These are phyloP conservation scores for Sinopyrophorus schimmeli DNA, from an alignment of 2,888 invertebrate species.

Conservation along the genomic window DNA sequence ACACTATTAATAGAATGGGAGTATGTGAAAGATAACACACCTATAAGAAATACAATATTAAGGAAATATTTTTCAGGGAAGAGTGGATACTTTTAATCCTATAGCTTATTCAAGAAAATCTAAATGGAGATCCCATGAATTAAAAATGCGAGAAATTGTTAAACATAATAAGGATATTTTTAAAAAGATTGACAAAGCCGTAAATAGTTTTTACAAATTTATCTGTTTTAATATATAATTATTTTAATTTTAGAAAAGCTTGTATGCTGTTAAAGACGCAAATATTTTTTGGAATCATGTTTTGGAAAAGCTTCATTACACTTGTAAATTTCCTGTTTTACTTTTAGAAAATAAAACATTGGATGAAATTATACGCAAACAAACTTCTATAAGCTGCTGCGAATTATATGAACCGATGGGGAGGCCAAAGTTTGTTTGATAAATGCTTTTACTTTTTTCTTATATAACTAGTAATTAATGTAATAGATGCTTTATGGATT, in stretches of 20 bases:
- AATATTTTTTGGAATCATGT: slow-evolving; percentile 40
- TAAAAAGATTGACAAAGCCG: slow-evolving; percentile 27
- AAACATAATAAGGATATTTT: slow-evolving; percentile 43
- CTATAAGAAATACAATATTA: not conserved
- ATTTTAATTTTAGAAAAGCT: slow-evolving; percentile 34
- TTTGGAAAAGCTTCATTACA: slow-evolving; percentile 39
- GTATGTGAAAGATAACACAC: slow-evolving; percentile 53
- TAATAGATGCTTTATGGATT: slow-evolving; percentile 52
- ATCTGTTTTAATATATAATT: not conserved
- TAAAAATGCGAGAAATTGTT: slow-evolving; percentile 40
- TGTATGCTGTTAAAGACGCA: slow-evolving; percentile 37
- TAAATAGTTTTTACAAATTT: slow-evolving; percentile 20
- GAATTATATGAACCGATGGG: slow-evolving; percentile 17
- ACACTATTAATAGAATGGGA: slow-evolving; percentile 62
- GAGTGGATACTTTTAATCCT: slow-evolving; percentile 45
- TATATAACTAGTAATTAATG: slow-evolving; percentile 6
- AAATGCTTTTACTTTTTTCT: slow-evolving; percentile 7
- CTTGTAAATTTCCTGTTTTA: slow-evolving; percentile 44
- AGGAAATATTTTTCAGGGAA: slow-evolving; percentile 38
- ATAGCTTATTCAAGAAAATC: slow-evolving; percentile 42
- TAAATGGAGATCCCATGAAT: slow-evolving; percentile 42
- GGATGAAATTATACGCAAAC: slow-evolving; percentile 41
- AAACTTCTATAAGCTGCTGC: slow-evolving; percentile 46
- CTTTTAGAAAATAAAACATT: slow-evolving; percentile 41
- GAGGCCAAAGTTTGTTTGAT: slow-evolving; percentile 35